Evolutionary conservation across 2,888 invertebrate genomes (phyloP), one percentile per base, ranked within the genome.

Genomic region (Lasioglossum marginatum): DNA sequence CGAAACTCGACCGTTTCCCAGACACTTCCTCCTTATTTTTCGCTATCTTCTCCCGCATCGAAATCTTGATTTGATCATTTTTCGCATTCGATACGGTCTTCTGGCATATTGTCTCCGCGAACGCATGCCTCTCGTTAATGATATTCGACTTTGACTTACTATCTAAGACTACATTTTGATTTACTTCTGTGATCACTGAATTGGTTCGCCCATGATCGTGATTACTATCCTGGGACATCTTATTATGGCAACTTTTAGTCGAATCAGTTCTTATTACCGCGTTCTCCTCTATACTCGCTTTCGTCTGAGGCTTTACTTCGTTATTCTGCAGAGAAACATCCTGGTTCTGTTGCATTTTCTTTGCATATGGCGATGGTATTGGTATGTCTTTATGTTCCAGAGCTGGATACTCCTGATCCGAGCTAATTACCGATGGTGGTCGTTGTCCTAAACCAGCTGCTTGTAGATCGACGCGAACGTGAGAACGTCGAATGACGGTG

Each of bases 361-460:
- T 93, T 27, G 89, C 90, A 77, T 93, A 93, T 12, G 93, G 94
- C 70, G 92, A 93, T 10, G 94, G 93, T 78, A 94, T 85, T 10
- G 93, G 92, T 77, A 93, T 93, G 40, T 94, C 93, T 84, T 94
- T 93, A 79, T 93, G 92, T 75, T 94, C 94, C 81, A 94, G 79
- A 0, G 94, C 88, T 43, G 93, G 94, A 87, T 92, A 92, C 75
- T 94, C 94, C 81, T 93, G 94, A 82, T 94, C 94, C 0, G 94
- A 94, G 91, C 97, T 97, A 76, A 97, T 96, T 85, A 97, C 96
- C 87, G 97, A 97, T 23, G 97, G 96, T 92, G 96, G 97, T 88
- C 96, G 96, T 83, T 96, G 97, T 91, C 97, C 96, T 88, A 97
- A 92, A 43, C 97, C 97, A 34, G 97, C 96, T 23, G 97, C 96